A percentile compares a stretch with the other conserved stretches of the same genome.
Conservation (phyloP, 2,797 vertebrate genomes). For the Onychomys torridus region DNA sequence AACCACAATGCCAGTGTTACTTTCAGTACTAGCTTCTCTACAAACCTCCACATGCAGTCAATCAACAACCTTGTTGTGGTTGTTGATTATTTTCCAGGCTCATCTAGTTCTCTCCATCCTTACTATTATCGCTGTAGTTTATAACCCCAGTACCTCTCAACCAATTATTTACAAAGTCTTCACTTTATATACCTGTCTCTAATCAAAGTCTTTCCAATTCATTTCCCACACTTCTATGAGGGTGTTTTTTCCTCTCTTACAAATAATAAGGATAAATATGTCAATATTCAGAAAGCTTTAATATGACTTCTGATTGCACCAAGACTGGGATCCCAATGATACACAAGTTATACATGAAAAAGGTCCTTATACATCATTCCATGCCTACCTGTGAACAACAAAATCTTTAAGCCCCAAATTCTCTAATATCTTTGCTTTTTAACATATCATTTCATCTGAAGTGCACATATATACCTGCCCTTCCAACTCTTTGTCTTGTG, state of each 20-base stretch:
- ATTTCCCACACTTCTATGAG: conserved; percentile 8
- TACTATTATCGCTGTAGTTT: conserved; percentile 31
- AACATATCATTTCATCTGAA: conserved; percentile 7
- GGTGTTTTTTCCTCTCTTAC: not conserved
- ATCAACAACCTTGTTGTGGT: not conserved
- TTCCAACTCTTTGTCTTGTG: not conserved
- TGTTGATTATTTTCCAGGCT: conserved; percentile 40
- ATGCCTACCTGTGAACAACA: not conserved
- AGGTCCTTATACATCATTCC: not conserved
- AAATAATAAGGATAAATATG: not conserved
- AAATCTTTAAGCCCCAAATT: conserved; percentile 12
- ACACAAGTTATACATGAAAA: conserved; percentile 17
- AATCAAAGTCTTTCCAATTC: conserved; percentile 27
- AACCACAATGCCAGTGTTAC: not conserved
- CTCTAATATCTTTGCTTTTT: conserved; percentile 8
- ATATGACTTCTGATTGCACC: not conserved
- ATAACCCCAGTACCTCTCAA: conserved; percentile 9
- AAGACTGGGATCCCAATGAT: not conserved
- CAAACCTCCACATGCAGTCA: conserved; percentile 25
- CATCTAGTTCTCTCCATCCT: conserved; percentile 11
- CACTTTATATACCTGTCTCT: not conserved
- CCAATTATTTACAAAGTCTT: conserved; percentile 34
- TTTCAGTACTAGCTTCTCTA: conserved; percentile 23
- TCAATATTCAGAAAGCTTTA: conserved; percentile 50
- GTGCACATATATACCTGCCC: not conserved